A percentile compares a stretch with the other conserved stretches of the same genome.
Evolutionary conservation across 1,140 invertebrate species (phyloP).

Genomic region (Danaus melanippus): DNA sequence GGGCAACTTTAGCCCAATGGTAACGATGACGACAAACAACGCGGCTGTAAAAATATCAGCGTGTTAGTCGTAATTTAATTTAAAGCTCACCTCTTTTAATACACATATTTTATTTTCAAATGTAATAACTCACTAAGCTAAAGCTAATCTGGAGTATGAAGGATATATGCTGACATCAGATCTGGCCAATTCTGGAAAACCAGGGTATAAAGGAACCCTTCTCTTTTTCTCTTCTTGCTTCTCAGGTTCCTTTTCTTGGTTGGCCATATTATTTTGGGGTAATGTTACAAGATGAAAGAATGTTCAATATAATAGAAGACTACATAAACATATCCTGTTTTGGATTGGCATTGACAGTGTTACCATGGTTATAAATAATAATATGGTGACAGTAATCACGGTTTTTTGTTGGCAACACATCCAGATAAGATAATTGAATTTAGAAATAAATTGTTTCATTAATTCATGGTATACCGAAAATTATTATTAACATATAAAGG

Average conservation of each 20-base stretch:
- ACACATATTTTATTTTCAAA: too few relatives aligned
- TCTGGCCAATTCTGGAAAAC: conserved; percentile 53
- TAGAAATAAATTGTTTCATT: too few relatives aligned
- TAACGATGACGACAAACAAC: conserved; percentile 63
- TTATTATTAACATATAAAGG: too few relatives aligned
- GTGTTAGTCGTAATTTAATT: conserved; percentile 3
- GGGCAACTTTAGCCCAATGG: conserved; percentile 49
- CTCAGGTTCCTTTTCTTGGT: conserved; percentile 17
- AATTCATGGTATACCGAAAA: too few relatives aligned
- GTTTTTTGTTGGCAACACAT: too few relatives aligned
- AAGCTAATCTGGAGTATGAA: conserved; percentile 43
- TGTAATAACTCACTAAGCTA: conserved; percentile 52
- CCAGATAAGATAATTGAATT: too few relatives aligned
- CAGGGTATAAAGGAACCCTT: conserved; percentile 50
- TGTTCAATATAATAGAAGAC: too few relatives aligned
- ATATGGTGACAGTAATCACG: too few relatives aligned
- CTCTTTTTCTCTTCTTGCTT: conserved; percentile 29
- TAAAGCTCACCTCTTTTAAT: conserved; percentile 4
- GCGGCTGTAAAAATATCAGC: conserved; percentile 36
- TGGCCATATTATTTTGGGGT: conserved; percentile 12
- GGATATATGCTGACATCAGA: conserved; percentile 64
- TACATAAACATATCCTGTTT: too few relatives aligned
- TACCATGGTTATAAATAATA: too few relatives aligned
- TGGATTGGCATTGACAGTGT: too few relatives aligned
- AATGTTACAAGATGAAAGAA: too few relatives aligned